A percentile compares a stretch with the other conserved stretches of the same genome.
phyloP scores from a whole-genome alignment of 2,888 invertebrate species.

The Dastarcus helophoroides region DNA sequence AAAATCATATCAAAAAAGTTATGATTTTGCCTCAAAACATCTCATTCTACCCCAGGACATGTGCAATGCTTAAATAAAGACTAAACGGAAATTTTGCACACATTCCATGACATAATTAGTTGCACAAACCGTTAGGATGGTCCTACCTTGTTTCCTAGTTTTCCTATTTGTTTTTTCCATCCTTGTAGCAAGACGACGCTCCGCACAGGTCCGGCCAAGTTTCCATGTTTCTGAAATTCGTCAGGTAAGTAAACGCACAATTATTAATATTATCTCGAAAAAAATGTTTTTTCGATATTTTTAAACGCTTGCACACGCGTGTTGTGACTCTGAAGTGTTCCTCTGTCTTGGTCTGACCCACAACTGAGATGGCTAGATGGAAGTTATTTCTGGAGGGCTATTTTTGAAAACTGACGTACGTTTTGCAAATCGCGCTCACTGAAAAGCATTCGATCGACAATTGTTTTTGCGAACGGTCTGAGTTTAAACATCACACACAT shows the following conservation, averaged over 20 bases:
- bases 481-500: no score
- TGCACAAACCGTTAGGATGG: no score
- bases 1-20: no score
- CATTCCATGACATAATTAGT: no score
- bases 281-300: constrained; percentile 14
- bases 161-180: constrained; percentile 16
- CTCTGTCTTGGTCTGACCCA: constrained; percentile 25
- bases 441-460: no score
- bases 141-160: constrained; percentile 15
- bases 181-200: constrained; percentile 9
- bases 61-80: no score
- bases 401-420: constrained; percentile 29
- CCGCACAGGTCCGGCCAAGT: constrained; percentile 5
- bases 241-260: no score
- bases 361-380: constrained; percentile 25
- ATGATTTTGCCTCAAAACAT: no score
- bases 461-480: no score
- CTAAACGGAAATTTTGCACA: no score
- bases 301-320: constrained; percentile 25
- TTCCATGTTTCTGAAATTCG: constrained; percentile 11
- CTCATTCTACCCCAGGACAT: no score
- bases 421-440: constrained; percentile 1
- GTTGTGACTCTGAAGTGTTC: constrained; percentile 26
- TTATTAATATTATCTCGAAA: constrained; percentile 2
- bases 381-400: constrained; percentile 26